A percentile compares a stretch with the other conserved stretches of the same genome.
Evolutionary conservation across 2,797 vertebrate genomes (phyloP).

Genomic region (Siniperca obscura): DNA sequence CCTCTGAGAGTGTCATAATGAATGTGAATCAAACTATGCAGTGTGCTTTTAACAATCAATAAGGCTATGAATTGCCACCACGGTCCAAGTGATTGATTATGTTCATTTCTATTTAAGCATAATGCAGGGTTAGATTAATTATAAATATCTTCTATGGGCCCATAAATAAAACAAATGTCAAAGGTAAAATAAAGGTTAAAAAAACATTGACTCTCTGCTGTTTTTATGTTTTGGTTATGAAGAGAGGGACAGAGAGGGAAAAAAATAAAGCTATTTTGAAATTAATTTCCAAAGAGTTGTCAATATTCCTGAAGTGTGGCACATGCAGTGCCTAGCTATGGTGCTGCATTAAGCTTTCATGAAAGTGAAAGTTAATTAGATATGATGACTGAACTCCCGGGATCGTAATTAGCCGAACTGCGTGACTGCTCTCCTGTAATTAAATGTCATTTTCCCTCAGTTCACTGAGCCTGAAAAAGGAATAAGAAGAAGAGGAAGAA

Average conservation of each 20-base stretch:
- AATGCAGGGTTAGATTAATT: slow-evolving; percentile 67
- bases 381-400: slow-evolving; percentile 93
- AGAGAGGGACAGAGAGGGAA: background rate
- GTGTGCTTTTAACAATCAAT: slow-evolving; percentile 79
- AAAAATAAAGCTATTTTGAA: slow-evolving; percentile 74
- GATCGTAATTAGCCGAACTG: slow-evolving; percentile 92
- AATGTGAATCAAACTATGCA: slow-evolving; percentile 78
- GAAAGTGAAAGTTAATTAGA: slow-evolving; percentile 95
- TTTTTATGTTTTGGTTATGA: slow-evolving; percentile 24
- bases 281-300: slow-evolving; percentile 85
- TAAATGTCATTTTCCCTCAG: slow-evolving; percentile 93
- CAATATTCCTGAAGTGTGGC: slow-evolving; percentile 86
- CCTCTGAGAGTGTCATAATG: slow-evolving; percentile 80
- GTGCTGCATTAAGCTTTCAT: slow-evolving; percentile 91
- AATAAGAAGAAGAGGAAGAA: slow-evolving; percentile 31
- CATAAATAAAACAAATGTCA: slow-evolving; percentile 48
- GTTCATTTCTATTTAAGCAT: slow-evolving; percentile 73
- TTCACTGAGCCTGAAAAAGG: slow-evolving; percentile 86
- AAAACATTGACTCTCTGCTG: slow-evolving; percentile 1
- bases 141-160: slow-evolving; percentile 51
- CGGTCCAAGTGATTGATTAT: slow-evolving; percentile 74
- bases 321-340: slow-evolving; percentile 77
- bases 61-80: slow-evolving; percentile 69
- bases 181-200: slow-evolving; percentile 30
- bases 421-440: slow-evolving; percentile 94